phyloP scores from a whole-genome alignment of 2,888 invertebrate genomes.

The Xestia c-nigrum region DNA sequence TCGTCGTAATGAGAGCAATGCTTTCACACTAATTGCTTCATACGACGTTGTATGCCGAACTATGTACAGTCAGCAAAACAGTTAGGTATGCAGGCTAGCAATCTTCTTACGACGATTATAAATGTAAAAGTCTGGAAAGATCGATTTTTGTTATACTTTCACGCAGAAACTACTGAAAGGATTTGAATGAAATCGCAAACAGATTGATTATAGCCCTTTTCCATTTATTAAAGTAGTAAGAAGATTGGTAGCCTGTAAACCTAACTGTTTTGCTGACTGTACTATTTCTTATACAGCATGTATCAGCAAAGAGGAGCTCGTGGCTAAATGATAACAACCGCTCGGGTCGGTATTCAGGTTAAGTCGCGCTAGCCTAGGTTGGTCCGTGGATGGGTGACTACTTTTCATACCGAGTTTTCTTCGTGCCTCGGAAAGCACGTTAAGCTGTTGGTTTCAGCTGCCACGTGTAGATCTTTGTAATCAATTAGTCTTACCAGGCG shows the following conservation, averaged over 20 bases:
- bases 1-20: conserved; percentile 59
- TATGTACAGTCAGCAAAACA: too few relatives aligned
- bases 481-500: background rate
- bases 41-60: conserved; percentile 25
- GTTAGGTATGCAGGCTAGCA: too few relatives aligned
- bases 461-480: background rate
- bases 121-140: too few relatives aligned
- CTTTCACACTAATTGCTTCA: conserved; percentile 65
- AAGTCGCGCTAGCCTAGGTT: background rate
- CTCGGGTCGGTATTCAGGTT: background rate
- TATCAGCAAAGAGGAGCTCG: background rate
- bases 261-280: too few relatives aligned
- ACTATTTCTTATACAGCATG: background rate
- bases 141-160: too few relatives aligned
- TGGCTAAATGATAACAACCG: background rate
- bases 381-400: background rate
- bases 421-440: background rate
- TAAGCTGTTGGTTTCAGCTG: background rate
- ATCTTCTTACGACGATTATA: too few relatives aligned
- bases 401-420: background rate
- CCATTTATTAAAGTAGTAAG: too few relatives aligned
- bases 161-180: too few relatives aligned
- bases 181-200: too few relatives aligned
- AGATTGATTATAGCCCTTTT: too few relatives aligned
- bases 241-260: too few relatives aligned